Percentiles rank a stretch among this genome's conserved stretches.
phyloP scores from a whole-genome alignment of 2,888 invertebrate genomes.

The Drosophila meridiana region DNA sequence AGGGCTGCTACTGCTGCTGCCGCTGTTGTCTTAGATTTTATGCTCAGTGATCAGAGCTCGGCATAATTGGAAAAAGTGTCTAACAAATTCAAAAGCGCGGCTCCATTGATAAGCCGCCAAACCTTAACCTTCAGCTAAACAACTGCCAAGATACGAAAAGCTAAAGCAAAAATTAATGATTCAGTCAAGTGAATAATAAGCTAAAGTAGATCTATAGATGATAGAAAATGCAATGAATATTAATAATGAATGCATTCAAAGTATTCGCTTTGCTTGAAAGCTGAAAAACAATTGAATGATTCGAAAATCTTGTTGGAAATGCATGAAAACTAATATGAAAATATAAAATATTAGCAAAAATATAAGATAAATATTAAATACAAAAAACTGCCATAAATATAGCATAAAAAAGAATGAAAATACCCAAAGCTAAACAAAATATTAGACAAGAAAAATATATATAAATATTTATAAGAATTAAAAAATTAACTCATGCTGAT shows the following conservation, averaged over 20 bases:
- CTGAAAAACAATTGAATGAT: background rate
- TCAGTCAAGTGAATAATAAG: conserved; percentile 21
- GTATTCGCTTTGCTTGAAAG: background rate
- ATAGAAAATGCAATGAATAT: background rate
- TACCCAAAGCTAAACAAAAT: background rate
- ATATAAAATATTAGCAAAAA: background rate
- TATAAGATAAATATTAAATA: background rate
- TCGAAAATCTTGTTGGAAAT: conserved; percentile 2
- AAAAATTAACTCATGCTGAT: background rate
- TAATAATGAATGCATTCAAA: conserved; percentile 2
- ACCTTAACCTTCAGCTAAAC: conserved; percentile 55
- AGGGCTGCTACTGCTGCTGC: conserved; percentile 59
- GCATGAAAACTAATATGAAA: background rate
- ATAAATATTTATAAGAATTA: background rate
- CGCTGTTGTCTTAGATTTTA: conserved; percentile 74
- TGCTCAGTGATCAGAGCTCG: conserved; percentile 69
- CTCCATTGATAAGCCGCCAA: conserved; percentile 49
- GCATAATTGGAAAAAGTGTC: conserved; percentile 63
- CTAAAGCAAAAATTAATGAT: conserved; percentile 18
- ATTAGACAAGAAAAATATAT: background rate
- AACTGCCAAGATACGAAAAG: background rate
- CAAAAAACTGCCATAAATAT: background rate
- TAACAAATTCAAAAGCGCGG: conserved; percentile 59
- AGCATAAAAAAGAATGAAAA: background rate
- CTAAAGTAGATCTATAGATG: background rate